phyloP scores from a whole-genome alignment of 2,113 vertebrate genomes.

The Dromiciops gliroides region DNA sequence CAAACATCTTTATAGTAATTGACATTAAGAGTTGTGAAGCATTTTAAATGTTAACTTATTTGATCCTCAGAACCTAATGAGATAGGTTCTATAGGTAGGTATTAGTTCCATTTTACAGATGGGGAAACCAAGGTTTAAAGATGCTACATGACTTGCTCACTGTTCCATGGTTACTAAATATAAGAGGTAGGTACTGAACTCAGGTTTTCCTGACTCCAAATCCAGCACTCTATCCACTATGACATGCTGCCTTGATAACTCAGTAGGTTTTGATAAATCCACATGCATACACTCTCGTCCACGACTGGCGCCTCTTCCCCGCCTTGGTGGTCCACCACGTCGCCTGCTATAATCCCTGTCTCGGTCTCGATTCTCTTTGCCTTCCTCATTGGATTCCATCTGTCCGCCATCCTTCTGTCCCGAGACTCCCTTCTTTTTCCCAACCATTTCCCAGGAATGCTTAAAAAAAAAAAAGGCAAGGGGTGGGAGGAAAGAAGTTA shows the following conservation, averaged over 20 bases:
- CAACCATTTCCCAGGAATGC: slow-evolving; percentile 99
- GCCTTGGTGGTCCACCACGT: slow-evolving; percentile 90
- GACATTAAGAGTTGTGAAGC: neutral
- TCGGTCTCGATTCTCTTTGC: slow-evolving; percentile 94
- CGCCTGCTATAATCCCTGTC: slow-evolving; percentile 94
- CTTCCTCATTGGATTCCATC: slow-evolving; percentile 91
- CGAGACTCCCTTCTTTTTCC: slow-evolving; percentile 97
- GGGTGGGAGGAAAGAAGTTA: slow-evolving; percentile 26
- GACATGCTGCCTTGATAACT: slow-evolving; percentile 56
- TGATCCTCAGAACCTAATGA: neutral
- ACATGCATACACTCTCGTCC: slow-evolving; percentile 94
- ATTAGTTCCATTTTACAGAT: neutral
- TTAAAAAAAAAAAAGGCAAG: slow-evolving; percentile 68
- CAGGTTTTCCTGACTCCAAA: neutral
- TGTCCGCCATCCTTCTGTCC: slow-evolving; percentile 94
- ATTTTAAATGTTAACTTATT: neutral
- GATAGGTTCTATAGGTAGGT: neutral
- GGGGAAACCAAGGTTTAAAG: neutral
- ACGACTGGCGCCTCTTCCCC: slow-evolving; percentile 92
- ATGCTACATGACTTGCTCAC: neutral
- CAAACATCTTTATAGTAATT: slow-evolving; percentile 41
- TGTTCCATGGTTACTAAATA: neutral
- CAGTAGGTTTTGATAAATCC: slow-evolving; percentile 76
- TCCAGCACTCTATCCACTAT: neutral
- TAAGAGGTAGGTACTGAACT: neutral